Percentiles rank a stretch among this genome's conserved stretches.
Conservation (phyloP, 2,888 invertebrate species). For the Brachypalpus laphriformis region DNA sequence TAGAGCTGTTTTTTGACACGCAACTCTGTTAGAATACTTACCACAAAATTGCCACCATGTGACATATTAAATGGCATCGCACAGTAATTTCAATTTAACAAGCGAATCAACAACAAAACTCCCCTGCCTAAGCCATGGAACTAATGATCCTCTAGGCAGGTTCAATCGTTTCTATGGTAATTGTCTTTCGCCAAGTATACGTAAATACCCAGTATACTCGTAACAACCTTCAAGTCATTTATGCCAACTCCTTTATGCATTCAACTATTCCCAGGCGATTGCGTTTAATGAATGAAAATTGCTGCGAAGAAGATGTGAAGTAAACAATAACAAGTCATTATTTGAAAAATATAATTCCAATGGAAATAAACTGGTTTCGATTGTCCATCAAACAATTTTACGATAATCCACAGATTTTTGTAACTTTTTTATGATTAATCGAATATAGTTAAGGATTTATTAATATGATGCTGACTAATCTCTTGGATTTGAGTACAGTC, state of each 20-base stretch:
- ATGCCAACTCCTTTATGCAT: background rate
- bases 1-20: slow-evolving; percentile 8
- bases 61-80: background rate
- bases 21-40: background rate
- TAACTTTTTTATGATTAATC: slow-evolving; percentile 3
- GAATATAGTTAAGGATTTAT: slow-evolving; percentile 1
- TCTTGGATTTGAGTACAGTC: background rate
- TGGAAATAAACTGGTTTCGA: slow-evolving; percentile 17
- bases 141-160: background rate
- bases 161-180: slow-evolving; percentile 34
- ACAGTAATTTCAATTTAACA: slow-evolving; percentile 1
- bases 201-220: background rate
- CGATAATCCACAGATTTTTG: background rate
- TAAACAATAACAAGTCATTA: background rate
- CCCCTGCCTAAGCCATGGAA: background rate
- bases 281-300: slow-evolving; percentile 30
- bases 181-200: slow-evolving; percentile 28
- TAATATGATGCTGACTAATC: slow-evolving; percentile 3
- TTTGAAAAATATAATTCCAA: background rate
- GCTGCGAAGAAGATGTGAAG: slow-evolving; percentile 19
- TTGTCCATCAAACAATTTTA: background rate
- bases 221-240: background rate
- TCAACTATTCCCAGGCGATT: background rate
- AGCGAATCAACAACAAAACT: slow-evolving; percentile 14
- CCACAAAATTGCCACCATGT: background rate